phyloP scores from a whole-genome alignment of 2,797 vertebrate genomes.

The Simalia tracyae region DNA sequence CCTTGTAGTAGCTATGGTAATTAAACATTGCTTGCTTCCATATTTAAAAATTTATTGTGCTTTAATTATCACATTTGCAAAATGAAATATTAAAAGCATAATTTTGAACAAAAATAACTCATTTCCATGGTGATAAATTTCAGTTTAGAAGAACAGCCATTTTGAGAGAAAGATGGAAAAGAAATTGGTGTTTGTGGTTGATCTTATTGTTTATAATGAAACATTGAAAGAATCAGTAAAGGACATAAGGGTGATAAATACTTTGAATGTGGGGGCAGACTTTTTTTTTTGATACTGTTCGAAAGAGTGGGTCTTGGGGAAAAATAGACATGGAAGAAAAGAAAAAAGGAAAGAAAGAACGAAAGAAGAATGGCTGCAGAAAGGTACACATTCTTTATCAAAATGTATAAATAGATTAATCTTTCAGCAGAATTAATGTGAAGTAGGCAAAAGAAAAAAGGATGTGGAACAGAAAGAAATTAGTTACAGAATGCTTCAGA shows the following conservation, averaged over 20 bases:
- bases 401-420: not conserved
- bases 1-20: conserved; percentile 91
- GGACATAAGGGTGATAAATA: not conserved
- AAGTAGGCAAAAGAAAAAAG: not conserved
- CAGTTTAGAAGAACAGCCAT: not conserved
- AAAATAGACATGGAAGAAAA: not conserved
- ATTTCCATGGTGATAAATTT: not conserved
- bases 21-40: conserved; percentile 27
- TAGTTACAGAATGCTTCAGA: not conserved
- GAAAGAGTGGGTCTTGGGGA: not conserved
- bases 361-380: not conserved
- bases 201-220: not conserved
- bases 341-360: not conserved
- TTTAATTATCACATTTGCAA: not conserved
- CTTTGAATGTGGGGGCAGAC: not conserved
- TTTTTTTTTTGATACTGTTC: not conserved
- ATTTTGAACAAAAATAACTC: conserved; percentile 7
- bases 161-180: not conserved
- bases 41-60: not conserved
- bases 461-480: not conserved
- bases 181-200: not conserved
- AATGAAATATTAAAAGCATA: not conserved
- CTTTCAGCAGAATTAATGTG: not conserved
- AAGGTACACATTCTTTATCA: not conserved
- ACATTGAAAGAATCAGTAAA: not conserved